Evolutionary conservation across 2,113 vertebrate genomes (phyloP), one percentile per base, ranked within the genome.

Genomic region (Rana temporaria): DNA sequence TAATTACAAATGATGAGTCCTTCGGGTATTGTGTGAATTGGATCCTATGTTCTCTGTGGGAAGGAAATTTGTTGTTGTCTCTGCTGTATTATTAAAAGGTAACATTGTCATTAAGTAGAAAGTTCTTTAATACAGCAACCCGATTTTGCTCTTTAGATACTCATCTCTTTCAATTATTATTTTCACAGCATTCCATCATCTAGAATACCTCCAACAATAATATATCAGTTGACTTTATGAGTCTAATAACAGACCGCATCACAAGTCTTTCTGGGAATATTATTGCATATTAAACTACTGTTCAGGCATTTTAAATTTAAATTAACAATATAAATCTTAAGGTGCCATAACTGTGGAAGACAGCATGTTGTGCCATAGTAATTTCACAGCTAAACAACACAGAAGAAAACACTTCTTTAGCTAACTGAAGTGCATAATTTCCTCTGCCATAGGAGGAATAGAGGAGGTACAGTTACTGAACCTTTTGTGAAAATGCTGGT

Each of bases 321-420:
- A 83, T 83, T 60, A 83, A 83, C 67, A 76, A 22, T 48, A 34
- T 83, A 83, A 67, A 68, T 83, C 67, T 62, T 20, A 32, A 30
- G 52, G 30, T 22, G 30, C 9, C 9, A 22, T 3, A 63, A 52
- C 26, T 60, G 66, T 67, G 38, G 53, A 79, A 14, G 4, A 79
- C 30, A 57, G 52, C 60, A 79, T 79, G 26, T 18, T 72, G 15
- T 69, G 34, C 60, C 34, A 80, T 4, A 24, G 55, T 68, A 14
- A 30, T 60, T 62, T 11, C 8, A 42, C 11, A 57, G 24, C 22
- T 52, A 69, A 53, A 71, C 22, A 71, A 55, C 11, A 17, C n/a
- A 60, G 42, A 14, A 11, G 9, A 6, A 48, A 48, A 12, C 8
- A 12, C 42, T 48, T 48, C 1, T 48, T 14, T 48, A 12, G 42